Base-by-base conservation (phyloP, 2,797 vertebrate genomes). In the Pachyuromys duprasi region DNA sequence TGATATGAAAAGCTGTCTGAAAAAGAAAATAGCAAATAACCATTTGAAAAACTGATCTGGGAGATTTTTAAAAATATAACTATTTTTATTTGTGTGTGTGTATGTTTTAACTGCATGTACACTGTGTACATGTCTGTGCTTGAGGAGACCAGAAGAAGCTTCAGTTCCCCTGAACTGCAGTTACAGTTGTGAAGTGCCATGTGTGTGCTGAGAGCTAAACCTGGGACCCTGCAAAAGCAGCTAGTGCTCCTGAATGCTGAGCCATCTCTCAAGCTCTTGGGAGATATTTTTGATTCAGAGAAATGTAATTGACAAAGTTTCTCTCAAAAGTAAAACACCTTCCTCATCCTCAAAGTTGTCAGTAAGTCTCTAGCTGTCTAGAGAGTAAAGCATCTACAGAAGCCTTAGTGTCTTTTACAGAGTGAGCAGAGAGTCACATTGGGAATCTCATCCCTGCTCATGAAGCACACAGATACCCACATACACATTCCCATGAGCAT, bases 251-350 rank as follows among this genome's bases (percentile, higher is more conserved):
- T 65, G 45, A 65, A 39, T 49, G 42, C 39, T 13, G 28, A n/a
- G 62, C 5, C 60, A 65, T 3, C 18, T 84, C 28, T 22, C 42
- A 17, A 49, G 17, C 62, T 65, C 62, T 28, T 65, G 62, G 28
- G 8, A 93, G 36, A 81, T 53, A 49, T 13, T 91, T 96, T 82
- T 86, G 39, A 91, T 86, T 83, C 55, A 20, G 36, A 91, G 28
- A 81, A 89, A 90, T 42, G 42, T 1, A 18, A 36, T 60, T 90
- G 57, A n/a, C 22, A 79, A 3, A 70, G 55, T 62, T 81, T 78
- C 45, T 81, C 15, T 91, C 24, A 33, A 82, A 82, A 75, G 36
- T 79, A 90, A 82, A 60, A 20, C 57, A 42, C 17, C n/a, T 31
- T 33, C 33, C 24, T 20, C 1, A 5, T 26, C 28, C 26, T 15